phyloP scores from a whole-genome alignment of 2,888 invertebrate species.

The Scaptomyza cyrtandrae region DNA sequence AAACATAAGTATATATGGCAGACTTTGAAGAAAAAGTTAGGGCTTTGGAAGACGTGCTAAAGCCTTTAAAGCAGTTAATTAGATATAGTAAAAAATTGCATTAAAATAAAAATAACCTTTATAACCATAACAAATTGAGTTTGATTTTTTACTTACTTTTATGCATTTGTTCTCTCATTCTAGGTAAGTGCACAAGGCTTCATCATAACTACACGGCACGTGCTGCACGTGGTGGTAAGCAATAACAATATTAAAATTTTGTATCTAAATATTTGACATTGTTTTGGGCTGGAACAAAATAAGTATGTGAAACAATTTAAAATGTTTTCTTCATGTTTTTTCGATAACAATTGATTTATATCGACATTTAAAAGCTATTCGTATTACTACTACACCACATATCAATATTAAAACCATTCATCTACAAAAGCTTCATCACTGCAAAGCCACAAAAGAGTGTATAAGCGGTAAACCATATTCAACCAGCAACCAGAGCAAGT shows the following conservation, averaged over 20 bases:
- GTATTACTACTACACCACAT: background rate
- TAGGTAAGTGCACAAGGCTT: slow-evolving; percentile 80
- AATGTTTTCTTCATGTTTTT: too few relatives aligned
- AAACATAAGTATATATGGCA: slow-evolving; percentile 33
- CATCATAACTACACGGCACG: slow-evolving; percentile 67
- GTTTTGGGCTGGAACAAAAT: background rate
- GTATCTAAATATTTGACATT: slow-evolving; percentile 9
- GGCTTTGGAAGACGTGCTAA: slow-evolving; percentile 54
- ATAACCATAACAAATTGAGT: background rate
- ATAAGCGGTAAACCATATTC: slow-evolving; percentile 67
- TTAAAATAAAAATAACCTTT: too few relatives aligned
- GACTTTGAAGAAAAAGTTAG: slow-evolving; percentile 64
- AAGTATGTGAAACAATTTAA: background rate
- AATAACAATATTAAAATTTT: slow-evolving; percentile 32
- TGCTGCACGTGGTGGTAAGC: slow-evolving; percentile 72
- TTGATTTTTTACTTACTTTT: slow-evolving; percentile 26
- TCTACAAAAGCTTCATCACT: background rate
- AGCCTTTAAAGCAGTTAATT: background rate
- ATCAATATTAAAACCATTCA: background rate
- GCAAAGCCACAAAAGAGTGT: slow-evolving; percentile 29
- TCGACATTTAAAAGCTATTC: too few relatives aligned
- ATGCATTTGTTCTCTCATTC: slow-evolving; percentile 52
- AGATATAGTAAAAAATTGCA: background rate
- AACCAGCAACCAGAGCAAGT: slow-evolving; percentile 53
- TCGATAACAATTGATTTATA: background rate